Evolutionary conservation across 2,888 invertebrate genomes (phyloP), one percentile per base, ranked within the genome.

Genomic region (Zaprionus bogoriensis): DNA sequence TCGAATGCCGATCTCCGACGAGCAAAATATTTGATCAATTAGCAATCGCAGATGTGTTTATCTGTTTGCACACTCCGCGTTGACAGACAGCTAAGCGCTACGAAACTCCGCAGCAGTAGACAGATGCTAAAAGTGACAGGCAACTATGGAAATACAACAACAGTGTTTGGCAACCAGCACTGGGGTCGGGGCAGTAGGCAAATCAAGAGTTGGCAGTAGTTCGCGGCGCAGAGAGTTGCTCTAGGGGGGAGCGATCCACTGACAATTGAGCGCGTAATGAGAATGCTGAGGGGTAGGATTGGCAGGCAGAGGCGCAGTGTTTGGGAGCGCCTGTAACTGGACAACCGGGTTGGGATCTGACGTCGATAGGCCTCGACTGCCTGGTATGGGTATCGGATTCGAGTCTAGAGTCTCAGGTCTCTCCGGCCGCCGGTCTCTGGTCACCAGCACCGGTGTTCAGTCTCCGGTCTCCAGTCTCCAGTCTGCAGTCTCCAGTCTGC

Each of bases 111-210:
- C 42, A 55, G 67, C 87, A 58, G 85, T 81, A 73, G 87, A 84
- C 69, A 80, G 57, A 76, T 74, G 82, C 79, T 82, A 82, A 87
- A 82, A 82, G 12, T 82, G 68, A 82, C 87, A 82, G 80, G 38
- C 62, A 85, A 82, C 79, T 73, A 70, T 39, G 66, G 77, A 83
- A 80, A 74, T 60, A 65, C 83, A 82, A 74, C 65, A 77, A 67
- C 38, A 58, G n/a, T n/a, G n/a, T n/a, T n/a, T n/a, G n/a, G 57
- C 17, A 71, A 44, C 27, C 10, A 20, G 32, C 32, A 53, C 52
- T 19, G 20, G 28, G 42, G 45, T 44, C n/a, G n/a, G n/a, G n/a
- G n/a, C n/a, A n/a, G n/a, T n/a, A n/a, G n/a, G n/a, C n/a, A 60
- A 30, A 51, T 39, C 28, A 66, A 64, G 63, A 67, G 63, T 73